phyloP scores from a whole-genome alignment of 2,888 invertebrate species.

The Pheosia gnoma region DNA sequence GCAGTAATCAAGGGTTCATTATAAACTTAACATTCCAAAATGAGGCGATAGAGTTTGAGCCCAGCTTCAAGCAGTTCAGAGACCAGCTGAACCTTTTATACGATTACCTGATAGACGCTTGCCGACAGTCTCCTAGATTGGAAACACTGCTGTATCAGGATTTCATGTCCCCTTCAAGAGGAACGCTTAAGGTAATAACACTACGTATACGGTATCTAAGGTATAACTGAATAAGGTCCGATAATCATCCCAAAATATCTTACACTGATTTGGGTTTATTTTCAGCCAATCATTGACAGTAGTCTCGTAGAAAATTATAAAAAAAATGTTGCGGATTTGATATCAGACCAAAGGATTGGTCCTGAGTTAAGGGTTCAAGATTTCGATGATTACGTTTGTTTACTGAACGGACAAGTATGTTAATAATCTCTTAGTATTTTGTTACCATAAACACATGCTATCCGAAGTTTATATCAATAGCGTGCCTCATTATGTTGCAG shows the following conservation, averaged over 20 bases:
- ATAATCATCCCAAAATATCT: not conserved
- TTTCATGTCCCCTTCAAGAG: constrained; percentile 56
- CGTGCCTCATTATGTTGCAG: constrained; percentile 51
- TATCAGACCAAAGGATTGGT: constrained; percentile 89
- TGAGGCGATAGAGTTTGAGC: constrained; percentile 88
- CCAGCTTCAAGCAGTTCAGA: constrained; percentile 89
- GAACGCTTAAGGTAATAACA: constrained; percentile 53
- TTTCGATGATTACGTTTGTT: constrained; percentile 90
- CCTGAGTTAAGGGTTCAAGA: constrained; percentile 90
- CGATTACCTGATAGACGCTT: constrained; percentile 89
- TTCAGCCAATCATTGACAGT: constrained; percentile 89
- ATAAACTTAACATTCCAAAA: constrained; percentile 84
- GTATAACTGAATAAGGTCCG: not conserved
- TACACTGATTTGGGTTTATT: constrained; percentile 18
- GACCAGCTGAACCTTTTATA: constrained; percentile 88
- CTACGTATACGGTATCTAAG: not conserved
- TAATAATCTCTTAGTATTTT: not conserved
- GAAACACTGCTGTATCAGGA: constrained; percentile 92
- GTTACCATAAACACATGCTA: no score
- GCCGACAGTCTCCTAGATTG: constrained; percentile 89
- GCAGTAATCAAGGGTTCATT: constrained; percentile 87
- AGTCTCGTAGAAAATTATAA: constrained; percentile 87
- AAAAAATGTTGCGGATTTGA: constrained; percentile 83
- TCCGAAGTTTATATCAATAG: not conserved
- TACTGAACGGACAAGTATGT: constrained; percentile 88